phyloP scores from a whole-genome alignment of 2,888 invertebrate genomes.

The Phlogophora meticulosa region DNA sequence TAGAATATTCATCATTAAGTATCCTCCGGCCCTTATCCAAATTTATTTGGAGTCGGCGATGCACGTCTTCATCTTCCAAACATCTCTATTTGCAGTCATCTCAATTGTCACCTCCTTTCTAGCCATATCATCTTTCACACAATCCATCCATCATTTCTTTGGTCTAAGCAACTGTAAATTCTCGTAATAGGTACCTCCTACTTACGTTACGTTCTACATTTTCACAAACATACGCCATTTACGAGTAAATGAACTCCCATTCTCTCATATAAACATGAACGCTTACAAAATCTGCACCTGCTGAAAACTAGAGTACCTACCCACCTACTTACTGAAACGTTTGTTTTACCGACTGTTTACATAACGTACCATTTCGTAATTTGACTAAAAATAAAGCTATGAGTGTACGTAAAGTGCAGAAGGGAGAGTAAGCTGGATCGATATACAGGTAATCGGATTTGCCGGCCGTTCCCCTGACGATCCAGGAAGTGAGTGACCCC shows the following conservation, averaged over 20 bases:
- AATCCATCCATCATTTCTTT: no score
- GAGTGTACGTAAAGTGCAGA: slow-evolving; percentile 49
- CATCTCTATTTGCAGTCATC: no score
- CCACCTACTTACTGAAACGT: slow-evolving; percentile 22
- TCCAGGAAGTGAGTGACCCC: slow-evolving; percentile 86
- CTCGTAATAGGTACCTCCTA: no score
- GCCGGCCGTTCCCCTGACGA: slow-evolving; percentile 76
- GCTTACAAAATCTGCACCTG: slow-evolving; percentile 52
- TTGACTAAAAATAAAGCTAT: slow-evolving; percentile 45
- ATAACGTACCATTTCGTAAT: slow-evolving; percentile 41
- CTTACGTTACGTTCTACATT: slow-evolving; percentile 1
- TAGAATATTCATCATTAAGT: no score
- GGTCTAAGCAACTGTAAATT: no score
- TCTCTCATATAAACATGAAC: slow-evolving; percentile 45
- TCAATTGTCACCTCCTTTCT: no score
- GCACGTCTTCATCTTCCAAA: no score
- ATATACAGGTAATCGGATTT: slow-evolving; percentile 83
- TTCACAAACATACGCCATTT: slow-evolving; percentile 13
- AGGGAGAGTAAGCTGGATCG: slow-evolving; percentile 78
- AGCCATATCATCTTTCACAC: no score
- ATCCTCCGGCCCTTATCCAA: no score
- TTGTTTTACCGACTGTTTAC: slow-evolving; percentile 48
- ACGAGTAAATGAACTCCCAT: slow-evolving; percentile 23
- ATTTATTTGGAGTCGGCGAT: no score
- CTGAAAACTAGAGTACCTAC: slow-evolving; percentile 48